Base-by-base conservation (phyloP, 2,797 vertebrate species). In the Poeciliopsis presidionis region DNA sequence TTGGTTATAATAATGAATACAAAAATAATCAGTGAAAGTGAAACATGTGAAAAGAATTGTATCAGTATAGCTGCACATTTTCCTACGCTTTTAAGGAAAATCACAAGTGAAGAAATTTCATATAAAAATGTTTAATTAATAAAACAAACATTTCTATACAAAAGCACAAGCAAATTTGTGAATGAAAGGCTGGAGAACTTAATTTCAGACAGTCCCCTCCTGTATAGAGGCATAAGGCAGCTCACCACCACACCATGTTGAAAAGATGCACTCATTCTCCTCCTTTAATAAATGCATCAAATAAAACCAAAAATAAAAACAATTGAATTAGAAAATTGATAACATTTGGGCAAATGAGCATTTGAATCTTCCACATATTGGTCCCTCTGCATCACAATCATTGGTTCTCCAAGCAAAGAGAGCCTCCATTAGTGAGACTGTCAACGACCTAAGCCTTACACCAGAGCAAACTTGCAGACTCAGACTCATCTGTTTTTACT, bases 401-500 rank as follows among this genome's bases (percentile, higher is more conserved):
- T 81, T 45, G 63, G 49, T 84, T 47, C 33, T 65, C 47, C 76
- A 61, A 82, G 81, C 85, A 79, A 76, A 77, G 49, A 85, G 75
- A 81, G 75, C 75, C 33, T 71, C 88, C 82, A 87, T 91, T 91
- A 88, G 88, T 65, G 81, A 88, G 86, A 81, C 88, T 86, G 86
- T 87, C 88, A 77, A 57, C 77, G 36, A 89, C 87, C 87, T 81
- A 82, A 84, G 84, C 81, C 72, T 77, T 91, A 89, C 87, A 88
- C 90, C 95, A 93, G 96, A 96, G 95, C 95, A 95, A 96, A 94
- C 96, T 95, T 82, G 93, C 93, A 94, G 96, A 94, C 95, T 95
- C 95, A 95, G 95, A 95, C 94, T 94, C 95, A 96, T 97, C 95
- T 94, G 96, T 96, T 95, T 90, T 95, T 94, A 90, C 94, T 95